Evolutionary conservation across 2,888 invertebrate genomes (phyloP), one percentile per base, ranked within the genome.

Genomic region (Andrena camellia): DNA sequence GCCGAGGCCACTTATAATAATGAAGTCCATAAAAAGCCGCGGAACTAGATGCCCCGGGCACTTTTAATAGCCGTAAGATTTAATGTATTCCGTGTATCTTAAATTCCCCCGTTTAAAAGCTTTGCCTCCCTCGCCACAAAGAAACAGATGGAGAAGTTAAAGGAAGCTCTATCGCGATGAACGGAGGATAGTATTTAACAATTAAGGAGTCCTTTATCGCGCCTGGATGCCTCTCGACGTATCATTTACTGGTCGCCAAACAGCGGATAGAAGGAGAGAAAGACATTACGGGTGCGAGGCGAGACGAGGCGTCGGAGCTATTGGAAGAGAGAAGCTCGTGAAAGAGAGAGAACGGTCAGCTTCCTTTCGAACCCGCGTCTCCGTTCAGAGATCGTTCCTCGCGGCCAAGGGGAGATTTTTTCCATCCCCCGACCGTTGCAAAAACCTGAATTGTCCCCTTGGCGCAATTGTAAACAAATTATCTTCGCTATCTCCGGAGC

Each of bases 121-220:
- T 64, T 66, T 13, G 20, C 29, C 4, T 6, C 10, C 23, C 2
- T 4, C 26, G 33, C 8, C 13, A 13, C 20, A 31, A 35, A 72
- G 60, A 67, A 72, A 31, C 26, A 35, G 42, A 20, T n/a, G 17
- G 29, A 6, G n/a, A 23, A 57, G 69, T 10, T 68, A 26, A 62
- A 60, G 29, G 52, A 42, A 67, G 62, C 13, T 23, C 10, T 54
- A 42, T 17, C 48, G 64, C 13, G 13, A 66, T 48, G 73, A 73
- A 81, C 26, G 59, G 60, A 42, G 68, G 66, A 60, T 67, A 69
- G 70, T 81, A 86, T 87, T 87, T 85, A 81, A 85, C 75, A 87
- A 85, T 86, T 85, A 87, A 72, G 69, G 42, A 68, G 50, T 68
- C 68, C 50, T 87, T 81, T 75, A 69, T 66, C 31, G 59, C 50